Conservation (phyloP, 2,888 invertebrate species). For the Lithophane semibrunnea region DNA sequence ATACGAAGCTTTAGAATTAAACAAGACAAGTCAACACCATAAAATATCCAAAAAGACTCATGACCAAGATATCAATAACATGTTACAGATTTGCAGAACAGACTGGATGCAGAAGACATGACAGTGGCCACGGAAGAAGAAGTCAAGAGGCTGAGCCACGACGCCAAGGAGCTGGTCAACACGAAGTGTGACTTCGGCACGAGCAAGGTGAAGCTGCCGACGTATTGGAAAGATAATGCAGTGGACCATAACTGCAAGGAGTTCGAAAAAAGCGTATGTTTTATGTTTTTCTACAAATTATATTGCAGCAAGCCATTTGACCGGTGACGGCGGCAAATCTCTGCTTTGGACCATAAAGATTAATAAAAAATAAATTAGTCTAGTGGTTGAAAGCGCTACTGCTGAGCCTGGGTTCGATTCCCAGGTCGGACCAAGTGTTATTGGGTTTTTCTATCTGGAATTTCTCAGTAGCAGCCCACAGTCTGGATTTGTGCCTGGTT, state of each 20-base stretch:
- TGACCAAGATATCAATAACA: not conserved
- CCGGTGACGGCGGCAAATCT: not conserved
- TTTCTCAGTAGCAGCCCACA: too few relatives aligned
- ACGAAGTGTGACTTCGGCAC: slow-evolving; percentile 59
- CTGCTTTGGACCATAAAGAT: not conserved
- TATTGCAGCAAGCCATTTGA: too few relatives aligned
- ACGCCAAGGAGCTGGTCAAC: slow-evolving; percentile 56
- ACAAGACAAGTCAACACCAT: not conserved
- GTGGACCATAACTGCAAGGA: slow-evolving; percentile 64
- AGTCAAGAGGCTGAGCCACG: slow-evolving; percentile 41
- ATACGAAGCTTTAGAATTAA: not conserved
- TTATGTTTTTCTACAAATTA: not conserved
- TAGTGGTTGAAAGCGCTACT: too few relatives aligned
- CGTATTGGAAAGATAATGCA: slow-evolving; percentile 63
- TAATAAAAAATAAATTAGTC: not conserved
- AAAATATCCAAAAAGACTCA: not conserved
- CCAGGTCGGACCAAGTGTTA: too few relatives aligned
- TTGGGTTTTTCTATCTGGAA: too few relatives aligned
- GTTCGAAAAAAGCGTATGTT: slow-evolving; percentile 58
- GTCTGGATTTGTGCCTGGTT: too few relatives aligned
- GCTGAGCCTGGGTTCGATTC: too few relatives aligned
- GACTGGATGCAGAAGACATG: slow-evolving; percentile 34
- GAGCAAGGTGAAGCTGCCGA: slow-evolving; percentile 36
- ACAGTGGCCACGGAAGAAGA: slow-evolving; percentile 50
- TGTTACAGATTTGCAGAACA: slow-evolving; percentile 54